phyloP scores from a whole-genome alignment of 2,797 vertebrate species.

The Artibeus jamaicensis region DNA sequence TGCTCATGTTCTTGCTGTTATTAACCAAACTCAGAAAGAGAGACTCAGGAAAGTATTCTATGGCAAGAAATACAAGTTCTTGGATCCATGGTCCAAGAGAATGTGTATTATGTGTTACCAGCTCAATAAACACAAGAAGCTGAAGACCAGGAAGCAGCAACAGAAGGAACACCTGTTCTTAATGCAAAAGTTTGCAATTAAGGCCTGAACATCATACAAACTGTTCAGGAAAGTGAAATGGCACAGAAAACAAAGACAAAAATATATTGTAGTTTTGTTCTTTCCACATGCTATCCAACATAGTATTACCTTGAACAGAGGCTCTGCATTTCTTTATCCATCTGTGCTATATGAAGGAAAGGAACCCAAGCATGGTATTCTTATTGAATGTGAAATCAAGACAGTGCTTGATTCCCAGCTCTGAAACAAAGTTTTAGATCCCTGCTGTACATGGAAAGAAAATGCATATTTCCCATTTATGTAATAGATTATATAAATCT shows the following conservation, averaged over 20 bases:
- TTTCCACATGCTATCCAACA: not conserved
- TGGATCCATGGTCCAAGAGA: not conserved
- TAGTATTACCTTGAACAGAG: not conserved
- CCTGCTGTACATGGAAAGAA: constrained; percentile 46
- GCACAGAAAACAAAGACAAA: not conserved
- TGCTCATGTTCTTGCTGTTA: not conserved
- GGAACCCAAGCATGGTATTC: not conserved
- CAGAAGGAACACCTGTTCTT: not conserved
- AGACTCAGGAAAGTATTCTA: not conserved
- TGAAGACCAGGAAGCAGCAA: not conserved
- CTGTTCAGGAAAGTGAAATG: not conserved
- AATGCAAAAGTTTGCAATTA: not conserved
- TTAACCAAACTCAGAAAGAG: not conserved
- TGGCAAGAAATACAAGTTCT: not conserved
- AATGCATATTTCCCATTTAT: constrained; percentile 53
- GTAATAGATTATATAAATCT: constrained; percentile 54
- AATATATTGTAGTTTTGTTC: not conserved
- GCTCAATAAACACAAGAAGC: not conserved
- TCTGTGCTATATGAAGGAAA: not conserved
- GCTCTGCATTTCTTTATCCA: not conserved
- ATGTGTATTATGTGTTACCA: rapidly evolving
- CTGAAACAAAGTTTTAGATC: constrained; percentile 38
- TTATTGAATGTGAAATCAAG: constrained; percentile 10
- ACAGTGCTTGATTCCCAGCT: not conserved
- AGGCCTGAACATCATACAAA: not conserved